These are phyloP conservation scores for Cynoglossus semilaevis DNA, from an alignment of 2,113 vertebrate genomes.

Conservation along the genomic window DNA sequence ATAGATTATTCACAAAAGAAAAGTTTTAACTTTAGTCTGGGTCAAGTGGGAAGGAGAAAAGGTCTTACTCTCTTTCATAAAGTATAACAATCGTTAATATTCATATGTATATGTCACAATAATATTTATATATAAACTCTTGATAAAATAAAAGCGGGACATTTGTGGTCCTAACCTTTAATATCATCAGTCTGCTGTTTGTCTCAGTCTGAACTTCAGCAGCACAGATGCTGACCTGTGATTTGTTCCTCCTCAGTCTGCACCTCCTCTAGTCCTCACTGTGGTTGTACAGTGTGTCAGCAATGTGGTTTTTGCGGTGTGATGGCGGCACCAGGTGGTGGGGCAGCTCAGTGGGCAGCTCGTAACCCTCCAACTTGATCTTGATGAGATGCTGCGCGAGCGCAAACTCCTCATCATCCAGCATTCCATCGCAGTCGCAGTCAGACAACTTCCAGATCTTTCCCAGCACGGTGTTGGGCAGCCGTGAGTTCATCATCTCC, in stretches of 20 bases:
- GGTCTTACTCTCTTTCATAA: conserved; percentile 3
- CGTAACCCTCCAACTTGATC: conserved; percentile 92
- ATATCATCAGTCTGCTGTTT: not conserved
- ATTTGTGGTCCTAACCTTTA: not conserved
- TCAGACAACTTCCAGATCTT: conserved; percentile 98
- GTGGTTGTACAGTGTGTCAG: conserved; percentile 69
- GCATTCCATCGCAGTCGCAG: conserved; percentile 91
- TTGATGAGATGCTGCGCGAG: conserved; percentile 96
- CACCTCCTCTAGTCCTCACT: conserved; percentile 54
- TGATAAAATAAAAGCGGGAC: conserved; percentile 15
- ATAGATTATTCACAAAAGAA: too few species aligned
- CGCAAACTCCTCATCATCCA: conserved; percentile 96
- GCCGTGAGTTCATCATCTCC: conserved; percentile 95
- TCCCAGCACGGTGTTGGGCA: conserved; percentile 93
- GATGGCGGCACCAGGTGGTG: conserved; percentile 88
- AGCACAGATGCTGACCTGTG: not conserved
- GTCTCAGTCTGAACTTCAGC: conserved; percentile 14
- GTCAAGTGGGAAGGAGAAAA: too few species aligned
- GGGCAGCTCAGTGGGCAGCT: conserved; percentile 86
- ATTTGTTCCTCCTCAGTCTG: too few species aligned
- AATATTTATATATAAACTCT: conserved; percentile 7
- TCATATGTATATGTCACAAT: not conserved
- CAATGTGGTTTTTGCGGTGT: conserved; percentile 86
- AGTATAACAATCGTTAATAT: too few species aligned
- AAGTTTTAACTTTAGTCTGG: too few species aligned